Evolutionary conservation across 2,113 vertebrate genomes (phyloP), one percentile per base, ranked within the genome.

Genomic region (Geococcyx californianus): DNA sequence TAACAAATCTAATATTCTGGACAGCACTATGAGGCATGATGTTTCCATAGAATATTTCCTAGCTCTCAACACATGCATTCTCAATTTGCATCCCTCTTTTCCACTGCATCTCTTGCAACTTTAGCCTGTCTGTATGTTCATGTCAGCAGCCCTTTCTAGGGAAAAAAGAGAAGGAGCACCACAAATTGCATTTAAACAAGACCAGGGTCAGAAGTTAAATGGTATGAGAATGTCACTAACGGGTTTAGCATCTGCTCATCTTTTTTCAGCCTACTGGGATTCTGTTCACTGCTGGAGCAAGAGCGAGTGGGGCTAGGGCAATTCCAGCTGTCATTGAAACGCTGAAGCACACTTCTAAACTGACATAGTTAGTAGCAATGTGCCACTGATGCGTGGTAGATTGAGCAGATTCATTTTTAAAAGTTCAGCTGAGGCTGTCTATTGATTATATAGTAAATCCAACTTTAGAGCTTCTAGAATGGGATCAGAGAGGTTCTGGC

Each of bases 161-260:
- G 16, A 54, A 79, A 76, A 75, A 88, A 84, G n/a, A 75, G 31
- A 63, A 56, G 62, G 13, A 68, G 54, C 36, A 54, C 40, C 31
- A 89, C 49, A 89, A 95, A 84, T 84, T 75, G 29, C 23, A 38
- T 89, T 81, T 94, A 69, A 89, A 93, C 38, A 79, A 93, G 87
- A 29, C 31, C 36, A 88, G 78, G 70, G 74, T 82, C 25, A 72
- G 87, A 95, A 82, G 45, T 62, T 89, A 89, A 86, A 84, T 62
- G 54, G 49, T 76, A 0, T 72, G 52, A 87, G 52, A 86, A 84
- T 21, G 13, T 51, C 60, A 26, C 34, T 86, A 84, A 92, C 78
- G 52, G 16, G 26, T 89, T 94, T 93, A 91, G 45, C 77, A 73
- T 72, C 82, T 80, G 58, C 12, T 95, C 40, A 49, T 73, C 28